These are phyloP conservation scores for Trichogramma dendrolimi DNA, from an alignment of 2,888 invertebrate genomes.

Conservation along the genomic window DNA sequence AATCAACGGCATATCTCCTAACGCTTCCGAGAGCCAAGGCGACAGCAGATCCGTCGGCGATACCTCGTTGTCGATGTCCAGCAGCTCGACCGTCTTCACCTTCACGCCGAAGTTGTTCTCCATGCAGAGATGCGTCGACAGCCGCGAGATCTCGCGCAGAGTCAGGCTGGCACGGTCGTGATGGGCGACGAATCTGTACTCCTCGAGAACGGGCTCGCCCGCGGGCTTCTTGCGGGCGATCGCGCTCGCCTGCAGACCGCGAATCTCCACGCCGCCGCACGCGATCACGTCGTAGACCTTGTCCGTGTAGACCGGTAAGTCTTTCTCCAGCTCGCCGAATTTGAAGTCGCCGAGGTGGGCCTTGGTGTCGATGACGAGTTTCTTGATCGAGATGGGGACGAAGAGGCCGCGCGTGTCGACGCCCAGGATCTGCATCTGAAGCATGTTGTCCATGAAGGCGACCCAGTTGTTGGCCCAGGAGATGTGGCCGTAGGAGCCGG, in stretches of 20 bases:
- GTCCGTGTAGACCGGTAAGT: conserved; percentile 49
- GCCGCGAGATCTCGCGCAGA: conserved; percentile 40
- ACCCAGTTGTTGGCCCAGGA: conserved; percentile 65
- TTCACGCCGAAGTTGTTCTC: conserved; percentile 52
- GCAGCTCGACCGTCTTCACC: conserved; percentile 47
- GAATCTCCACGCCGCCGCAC: conserved; percentile 60
- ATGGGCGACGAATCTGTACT: conserved; percentile 57
- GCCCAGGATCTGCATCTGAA: conserved; percentile 60
- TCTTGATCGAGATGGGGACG: conserved; percentile 60
- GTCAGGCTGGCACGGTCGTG: conserved; percentile 38
- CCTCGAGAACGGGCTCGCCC: conserved; percentile 56
- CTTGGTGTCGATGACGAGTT: conserved; percentile 57
- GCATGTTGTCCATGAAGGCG: conserved; percentile 66
- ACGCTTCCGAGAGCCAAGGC: conserved; percentile 57
- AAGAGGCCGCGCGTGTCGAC: conserved; percentile 53
- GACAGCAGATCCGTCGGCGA: conserved; percentile 51
- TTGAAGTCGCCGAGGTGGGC: conserved; percentile 43
- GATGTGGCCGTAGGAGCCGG: conserved; percentile 48
- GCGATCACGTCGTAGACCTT: conserved; percentile 49
- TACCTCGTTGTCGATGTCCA: conserved; percentile 37
- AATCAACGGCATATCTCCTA: conserved; percentile 67
- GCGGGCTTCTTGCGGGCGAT: conserved; percentile 55
- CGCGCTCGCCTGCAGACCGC: conserved; percentile 57
- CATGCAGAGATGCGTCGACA: conserved; percentile 53
- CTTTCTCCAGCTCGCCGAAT: conserved; percentile 35